Evolutionary conservation across 2,888 invertebrate genomes (phyloP).

Genomic region (Silvanus unidentatus): DNA sequence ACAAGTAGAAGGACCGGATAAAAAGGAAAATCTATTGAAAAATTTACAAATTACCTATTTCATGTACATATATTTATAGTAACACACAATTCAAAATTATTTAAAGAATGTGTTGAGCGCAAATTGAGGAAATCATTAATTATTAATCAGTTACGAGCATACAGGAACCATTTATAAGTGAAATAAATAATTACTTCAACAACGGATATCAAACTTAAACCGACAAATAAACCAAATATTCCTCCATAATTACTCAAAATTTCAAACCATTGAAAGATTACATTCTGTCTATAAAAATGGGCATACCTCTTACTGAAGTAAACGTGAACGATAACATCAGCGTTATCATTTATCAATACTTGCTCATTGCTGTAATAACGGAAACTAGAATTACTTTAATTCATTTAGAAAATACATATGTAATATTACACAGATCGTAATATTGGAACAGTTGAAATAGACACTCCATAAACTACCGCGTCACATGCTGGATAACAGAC

Average conservation of each 20-base stretch:
- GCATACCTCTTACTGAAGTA: slow-evolving; percentile 44
- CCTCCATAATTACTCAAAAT: slow-evolving; percentile 43
- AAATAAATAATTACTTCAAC: slow-evolving; percentile 2
- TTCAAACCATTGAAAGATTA: slow-evolving; percentile 57
- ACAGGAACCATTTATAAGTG: background rate
- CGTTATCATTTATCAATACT: background rate
- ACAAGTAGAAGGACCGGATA: too few species aligned
- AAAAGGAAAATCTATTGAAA: too few species aligned
- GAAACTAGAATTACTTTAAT: too few species aligned
- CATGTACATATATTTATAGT: too few species aligned
- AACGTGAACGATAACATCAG: slow-evolving; percentile 43
- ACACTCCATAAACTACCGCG: slow-evolving; percentile 50
- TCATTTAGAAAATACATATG: too few species aligned
- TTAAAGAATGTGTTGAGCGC: too few species aligned
- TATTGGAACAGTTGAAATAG: slow-evolving; percentile 18
- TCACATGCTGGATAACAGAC: slow-evolving; percentile 55
- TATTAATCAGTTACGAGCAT: too few species aligned
- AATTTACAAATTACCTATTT: too few species aligned
- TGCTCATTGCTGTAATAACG: background rate
- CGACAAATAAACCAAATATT: background rate
- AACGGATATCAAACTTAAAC: background rate
- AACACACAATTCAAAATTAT: too few species aligned
- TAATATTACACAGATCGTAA: too few species aligned
- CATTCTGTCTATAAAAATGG: slow-evolving; percentile 48
- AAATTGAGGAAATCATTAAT: too few species aligned